phyloP scores from a whole-genome alignment of 2,797 vertebrate species.

The Darevskia nairensis region DNA sequence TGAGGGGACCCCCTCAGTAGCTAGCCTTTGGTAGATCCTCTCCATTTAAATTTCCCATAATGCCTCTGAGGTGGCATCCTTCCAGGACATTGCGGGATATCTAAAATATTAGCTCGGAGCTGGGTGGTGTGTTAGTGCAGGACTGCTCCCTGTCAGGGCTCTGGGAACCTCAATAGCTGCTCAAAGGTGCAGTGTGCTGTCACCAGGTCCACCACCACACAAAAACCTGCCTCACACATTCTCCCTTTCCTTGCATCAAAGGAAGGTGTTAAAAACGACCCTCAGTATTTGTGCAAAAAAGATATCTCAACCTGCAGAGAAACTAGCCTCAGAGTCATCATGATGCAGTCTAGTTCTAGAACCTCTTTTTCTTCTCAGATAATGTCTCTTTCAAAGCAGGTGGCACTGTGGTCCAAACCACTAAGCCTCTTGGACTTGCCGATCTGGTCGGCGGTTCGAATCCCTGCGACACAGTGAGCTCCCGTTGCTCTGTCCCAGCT shows the following conservation, averaged over 20 bases:
- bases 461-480: too few species aligned
- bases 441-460: accelerated
- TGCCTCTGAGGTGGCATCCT: neutral
- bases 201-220: neutral
- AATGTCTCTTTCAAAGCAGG: neutral
- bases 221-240: neutral
- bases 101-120: neutral
- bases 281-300: neutral
- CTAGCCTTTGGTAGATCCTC: too few species aligned
- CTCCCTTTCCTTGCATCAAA: neutral
- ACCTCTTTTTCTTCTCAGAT: neutral
- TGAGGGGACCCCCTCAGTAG: too few species aligned
- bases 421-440: too few species aligned
- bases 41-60: neutral
- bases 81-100: neutral
- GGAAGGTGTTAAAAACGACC: neutral
- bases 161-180: neutral
- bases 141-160: neutral
- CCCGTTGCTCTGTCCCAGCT: too few species aligned
- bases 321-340: neutral
- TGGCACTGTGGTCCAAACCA: too few species aligned
- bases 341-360: neutral
- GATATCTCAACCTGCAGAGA: neutral
- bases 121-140: neutral
- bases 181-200: neutral